A percentile compares a stretch with the other conserved stretches of the same genome.
phyloP scores from a whole-genome alignment of 2,888 invertebrate genomes.

The Thymelicus sylvestris region DNA sequence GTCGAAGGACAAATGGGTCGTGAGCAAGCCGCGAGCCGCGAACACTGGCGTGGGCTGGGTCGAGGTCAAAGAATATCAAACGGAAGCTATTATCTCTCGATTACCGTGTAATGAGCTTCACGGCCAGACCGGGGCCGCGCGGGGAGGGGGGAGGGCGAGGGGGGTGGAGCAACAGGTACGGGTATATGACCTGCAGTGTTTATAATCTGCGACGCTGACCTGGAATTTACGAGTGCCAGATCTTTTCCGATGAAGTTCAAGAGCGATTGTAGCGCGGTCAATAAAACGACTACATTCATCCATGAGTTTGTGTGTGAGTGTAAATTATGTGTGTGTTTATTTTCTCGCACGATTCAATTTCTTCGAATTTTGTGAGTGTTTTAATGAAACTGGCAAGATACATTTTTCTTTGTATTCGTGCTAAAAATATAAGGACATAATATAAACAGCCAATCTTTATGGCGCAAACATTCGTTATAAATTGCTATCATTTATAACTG shows the following conservation, averaged over 20 bases:
- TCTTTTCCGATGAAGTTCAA: too few species aligned
- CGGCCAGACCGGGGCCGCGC: background rate
- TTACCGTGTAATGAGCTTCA: conserved; percentile 3
- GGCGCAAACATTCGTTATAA: background rate
- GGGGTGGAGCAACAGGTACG: background rate
- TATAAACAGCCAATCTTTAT: background rate
- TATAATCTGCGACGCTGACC: too few species aligned
- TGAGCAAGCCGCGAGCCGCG: background rate
- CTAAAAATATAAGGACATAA: background rate
- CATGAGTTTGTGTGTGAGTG: too few species aligned
- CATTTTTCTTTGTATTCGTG: background rate
- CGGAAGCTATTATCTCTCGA: conserved; percentile 16
- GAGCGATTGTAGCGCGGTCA: too few species aligned
- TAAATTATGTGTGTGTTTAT: background rate
- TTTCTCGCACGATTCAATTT: background rate
- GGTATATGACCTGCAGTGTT: too few species aligned
- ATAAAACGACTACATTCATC: too few species aligned
- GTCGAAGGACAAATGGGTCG: background rate
- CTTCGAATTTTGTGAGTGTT: background rate
- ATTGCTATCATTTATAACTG: conserved; percentile 28
- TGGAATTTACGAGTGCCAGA: too few species aligned
- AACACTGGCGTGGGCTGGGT: background rate
- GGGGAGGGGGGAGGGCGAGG: too few species aligned
- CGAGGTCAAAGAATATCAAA: conserved; percentile 8
- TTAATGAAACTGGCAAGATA: background rate